phyloP scores from a whole-genome alignment of 2,888 invertebrate genomes.

The Muscina levida region DNA sequence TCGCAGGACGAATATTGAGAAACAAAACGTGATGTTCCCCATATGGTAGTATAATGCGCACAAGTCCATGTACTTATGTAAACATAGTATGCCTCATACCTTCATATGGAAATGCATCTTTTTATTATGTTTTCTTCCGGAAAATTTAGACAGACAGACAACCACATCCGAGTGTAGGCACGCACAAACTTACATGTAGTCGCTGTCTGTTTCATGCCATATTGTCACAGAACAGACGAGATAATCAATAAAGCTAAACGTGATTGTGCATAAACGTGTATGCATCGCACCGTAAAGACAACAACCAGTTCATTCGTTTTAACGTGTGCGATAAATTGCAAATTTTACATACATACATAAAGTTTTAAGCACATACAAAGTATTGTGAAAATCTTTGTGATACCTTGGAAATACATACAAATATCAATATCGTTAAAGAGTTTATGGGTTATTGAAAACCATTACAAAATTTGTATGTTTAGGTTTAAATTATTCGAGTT shows the following conservation, averaged over 20 bases:
- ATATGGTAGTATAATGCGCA: too few relatives aligned
- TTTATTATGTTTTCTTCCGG: neutral
- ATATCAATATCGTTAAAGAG: too few relatives aligned
- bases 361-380: conserved; percentile 29
- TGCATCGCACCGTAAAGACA: conserved; percentile 28
- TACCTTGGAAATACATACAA: too few relatives aligned
- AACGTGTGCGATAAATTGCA: too few relatives aligned
- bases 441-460: too few relatives aligned
- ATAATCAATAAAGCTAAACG: conserved; percentile 56
- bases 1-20: conserved; percentile 32
- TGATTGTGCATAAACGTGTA: conserved; percentile 44
- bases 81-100: neutral
- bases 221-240: conserved; percentile 35
- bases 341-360: neutral
- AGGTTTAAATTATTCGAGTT: too few relatives aligned
- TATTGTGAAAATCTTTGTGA: too few relatives aligned
- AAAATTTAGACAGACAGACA: neutral
- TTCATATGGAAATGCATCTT: neutral
- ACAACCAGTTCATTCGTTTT: too few relatives aligned
- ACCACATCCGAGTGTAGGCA: neutral
- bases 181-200: neutral
- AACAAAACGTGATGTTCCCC: conserved; percentile 50
- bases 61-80: too few relatives aligned
- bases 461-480: too few relatives aligned
- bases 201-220: neutral